A percentile compares a stretch with the other conserved stretches of the same genome.
These are phyloP conservation scores for Rhagium mordax DNA, from an alignment of 2,888 invertebrate species.

Conservation along the genomic window DNA sequence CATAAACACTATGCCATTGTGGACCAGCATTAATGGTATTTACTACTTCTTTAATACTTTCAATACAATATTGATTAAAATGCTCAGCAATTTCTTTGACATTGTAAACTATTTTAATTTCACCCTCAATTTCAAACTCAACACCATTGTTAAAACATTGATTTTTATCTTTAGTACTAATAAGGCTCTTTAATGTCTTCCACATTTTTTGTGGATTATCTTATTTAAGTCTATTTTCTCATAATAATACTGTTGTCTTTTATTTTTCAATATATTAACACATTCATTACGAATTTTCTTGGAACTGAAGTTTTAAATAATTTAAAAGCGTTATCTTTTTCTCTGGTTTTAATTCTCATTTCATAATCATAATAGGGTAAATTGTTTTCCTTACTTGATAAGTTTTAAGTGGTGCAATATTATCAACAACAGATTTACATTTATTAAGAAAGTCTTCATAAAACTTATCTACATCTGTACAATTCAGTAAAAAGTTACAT, in stretches of 20 bases:
- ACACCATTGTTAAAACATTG: no score
- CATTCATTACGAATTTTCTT: not conserved
- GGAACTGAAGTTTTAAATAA: not conserved
- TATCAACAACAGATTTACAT: not conserved
- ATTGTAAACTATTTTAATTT: not conserved
- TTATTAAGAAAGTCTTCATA: not conserved
- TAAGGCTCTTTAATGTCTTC: no score
- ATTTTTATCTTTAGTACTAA: not conserved
- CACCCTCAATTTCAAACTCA: no score
- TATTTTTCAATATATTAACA: no score
- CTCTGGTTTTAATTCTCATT: not conserved
- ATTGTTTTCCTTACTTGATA: not conserved
- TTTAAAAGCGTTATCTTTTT: constrained; percentile 4
- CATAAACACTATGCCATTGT: not conserved
- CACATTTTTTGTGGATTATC: not conserved
- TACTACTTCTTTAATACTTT: not conserved
- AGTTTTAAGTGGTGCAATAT: not conserved
- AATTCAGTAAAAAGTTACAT: not conserved
- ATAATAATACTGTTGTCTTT: no score
- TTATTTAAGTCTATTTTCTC: not conserved
- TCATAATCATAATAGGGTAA: constrained; percentile 20
- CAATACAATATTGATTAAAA: not conserved
- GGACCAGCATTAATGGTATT: not conserved
- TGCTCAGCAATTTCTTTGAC: not conserved
- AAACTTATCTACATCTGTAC: not conserved